phyloP scores from a whole-genome alignment of 2,797 vertebrate genomes.

The Monodelphis domestica region DNA sequence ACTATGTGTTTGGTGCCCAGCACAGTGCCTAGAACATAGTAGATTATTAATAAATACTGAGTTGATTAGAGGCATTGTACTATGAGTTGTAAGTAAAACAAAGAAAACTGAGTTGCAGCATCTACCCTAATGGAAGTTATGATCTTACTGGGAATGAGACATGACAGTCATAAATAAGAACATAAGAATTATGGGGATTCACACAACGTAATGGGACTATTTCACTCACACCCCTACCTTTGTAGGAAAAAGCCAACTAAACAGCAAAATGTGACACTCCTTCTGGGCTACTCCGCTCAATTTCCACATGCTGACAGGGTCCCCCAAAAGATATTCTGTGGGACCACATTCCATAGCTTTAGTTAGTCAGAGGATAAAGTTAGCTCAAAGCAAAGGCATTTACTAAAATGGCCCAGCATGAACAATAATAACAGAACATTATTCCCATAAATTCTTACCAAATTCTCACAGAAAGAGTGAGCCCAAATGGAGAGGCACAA shows the following conservation, averaged over 20 bases:
- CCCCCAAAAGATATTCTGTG: neutral
- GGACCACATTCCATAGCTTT: neutral
- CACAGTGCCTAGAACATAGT: neutral
- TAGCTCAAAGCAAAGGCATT: neutral
- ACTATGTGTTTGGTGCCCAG: neutral
- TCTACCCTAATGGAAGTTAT: neutral
- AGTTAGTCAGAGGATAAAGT: neutral
- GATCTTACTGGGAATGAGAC: neutral
- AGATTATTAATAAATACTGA: neutral
- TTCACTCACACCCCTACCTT: neutral
- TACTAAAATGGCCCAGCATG: neutral
- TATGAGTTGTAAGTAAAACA: neutral
- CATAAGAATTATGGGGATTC: neutral
- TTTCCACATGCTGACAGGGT: neutral
- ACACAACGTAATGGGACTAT: neutral
- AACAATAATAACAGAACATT: neutral
- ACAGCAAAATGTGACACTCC: neutral
- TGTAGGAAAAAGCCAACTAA: neutral
- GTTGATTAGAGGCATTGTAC: neutral
- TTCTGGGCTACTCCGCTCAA: neutral
- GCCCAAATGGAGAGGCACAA: neutral
- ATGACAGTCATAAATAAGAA: neutral
- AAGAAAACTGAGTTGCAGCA: neutral
- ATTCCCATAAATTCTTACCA: neutral
- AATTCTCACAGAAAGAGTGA: no score